phyloP scores from a whole-genome alignment of 2,888 invertebrate species.

The Agrilus mali region DNA sequence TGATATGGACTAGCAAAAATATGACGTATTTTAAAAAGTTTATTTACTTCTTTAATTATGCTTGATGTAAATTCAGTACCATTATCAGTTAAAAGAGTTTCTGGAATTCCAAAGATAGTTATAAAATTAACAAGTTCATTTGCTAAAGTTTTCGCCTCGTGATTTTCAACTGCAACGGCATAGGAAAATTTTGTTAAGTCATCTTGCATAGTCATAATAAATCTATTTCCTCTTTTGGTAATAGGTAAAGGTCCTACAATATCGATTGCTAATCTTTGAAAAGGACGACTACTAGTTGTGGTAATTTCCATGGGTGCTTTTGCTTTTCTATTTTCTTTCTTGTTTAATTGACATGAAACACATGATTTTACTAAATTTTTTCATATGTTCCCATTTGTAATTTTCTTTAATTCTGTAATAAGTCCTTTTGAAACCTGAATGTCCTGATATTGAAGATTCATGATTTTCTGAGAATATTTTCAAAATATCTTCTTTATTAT shows the following conservation, averaged over 20 bases:
- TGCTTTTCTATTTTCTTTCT: conserved; percentile 11
- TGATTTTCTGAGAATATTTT: conserved; percentile 1
- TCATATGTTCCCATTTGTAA: conserved; percentile 8
- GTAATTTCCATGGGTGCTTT: conserved; percentile 22
- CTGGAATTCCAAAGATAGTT: conserved; percentile 8
- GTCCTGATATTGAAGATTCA: background rate
- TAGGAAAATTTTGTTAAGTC: conserved; percentile 16
- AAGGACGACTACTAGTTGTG: conserved; percentile 18
- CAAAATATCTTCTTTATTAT: too few relatives aligned
- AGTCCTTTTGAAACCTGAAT: conserved; percentile 6
- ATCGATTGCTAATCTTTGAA: conserved; percentile 21
- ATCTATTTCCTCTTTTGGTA: conserved; percentile 17
- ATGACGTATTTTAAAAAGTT: conserved; percentile 18
- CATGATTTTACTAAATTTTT: conserved; percentile 7
- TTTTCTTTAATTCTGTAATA: conserved; percentile 7
- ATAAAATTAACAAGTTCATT: too few relatives aligned
- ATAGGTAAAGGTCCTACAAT: conserved; percentile 21
- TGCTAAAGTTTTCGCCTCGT: conserved; percentile 15
- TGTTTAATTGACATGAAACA: conserved; percentile 16
- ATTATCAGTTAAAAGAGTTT: conserved; percentile 12
- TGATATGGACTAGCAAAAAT: conserved; percentile 17
- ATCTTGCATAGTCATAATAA: conserved; percentile 12
- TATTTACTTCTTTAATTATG: conserved; percentile 9
- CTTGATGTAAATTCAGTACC: conserved; percentile 13
- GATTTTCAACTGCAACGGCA: conserved; percentile 19